phyloP scores from a whole-genome alignment of 2,888 invertebrate genomes.

The Phortica okadai region DNA sequence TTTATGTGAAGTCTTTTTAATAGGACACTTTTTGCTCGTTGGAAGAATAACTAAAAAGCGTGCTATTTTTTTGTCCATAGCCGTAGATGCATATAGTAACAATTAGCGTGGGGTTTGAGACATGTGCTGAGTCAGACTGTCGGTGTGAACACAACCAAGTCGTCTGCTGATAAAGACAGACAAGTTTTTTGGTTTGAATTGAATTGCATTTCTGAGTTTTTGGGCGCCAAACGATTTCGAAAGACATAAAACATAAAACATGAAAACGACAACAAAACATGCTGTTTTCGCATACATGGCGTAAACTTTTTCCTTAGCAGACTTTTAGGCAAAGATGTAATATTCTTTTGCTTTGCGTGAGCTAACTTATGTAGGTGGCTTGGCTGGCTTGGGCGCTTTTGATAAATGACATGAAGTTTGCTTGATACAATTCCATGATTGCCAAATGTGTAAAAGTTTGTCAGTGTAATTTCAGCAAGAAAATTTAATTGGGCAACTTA shows the following conservation, averaged over 20 bases:
- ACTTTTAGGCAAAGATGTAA: background rate
- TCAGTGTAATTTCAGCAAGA: background rate
- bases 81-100: too few relatives aligned
- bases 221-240: too few relatives aligned
- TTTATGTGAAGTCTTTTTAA: too few relatives aligned
- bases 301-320: slow-evolving; percentile 51
- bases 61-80: too few relatives aligned
- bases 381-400: background rate
- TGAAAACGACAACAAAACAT: slow-evolving; percentile 53
- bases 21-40: too few relatives aligned
- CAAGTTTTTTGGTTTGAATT: too few relatives aligned
- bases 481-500: background rate
- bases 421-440: background rate
- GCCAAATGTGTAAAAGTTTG: background rate
- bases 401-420: background rate
- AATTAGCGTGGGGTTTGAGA: too few relatives aligned
- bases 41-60: too few relatives aligned
- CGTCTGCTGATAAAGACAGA: too few relatives aligned
- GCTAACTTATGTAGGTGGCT: background rate
- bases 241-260: background rate
- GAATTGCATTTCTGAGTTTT: too few relatives aligned
- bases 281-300: slow-evolving; percentile 37
- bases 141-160: too few relatives aligned
- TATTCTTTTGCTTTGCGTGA: background rate
- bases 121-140: too few relatives aligned